Conservation (phyloP, 2,888 invertebrate genomes). For the Leptinotarsa peninsularis region DNA sequence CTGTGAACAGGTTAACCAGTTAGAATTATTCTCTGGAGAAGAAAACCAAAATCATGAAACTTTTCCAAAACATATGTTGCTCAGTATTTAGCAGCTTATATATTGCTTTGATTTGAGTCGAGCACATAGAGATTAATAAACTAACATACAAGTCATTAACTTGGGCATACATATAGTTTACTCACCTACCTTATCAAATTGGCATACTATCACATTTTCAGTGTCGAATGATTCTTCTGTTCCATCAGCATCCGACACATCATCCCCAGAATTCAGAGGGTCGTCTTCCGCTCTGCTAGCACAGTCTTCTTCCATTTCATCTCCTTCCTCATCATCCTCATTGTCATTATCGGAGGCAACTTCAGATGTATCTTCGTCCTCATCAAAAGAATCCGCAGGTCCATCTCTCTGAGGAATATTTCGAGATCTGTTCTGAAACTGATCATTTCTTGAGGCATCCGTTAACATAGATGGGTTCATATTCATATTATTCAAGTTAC, state of each 20-base stretch:
- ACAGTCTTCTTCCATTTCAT: conserved; percentile 72
- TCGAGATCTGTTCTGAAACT: conserved; percentile 26
- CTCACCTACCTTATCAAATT: conserved; percentile 85
- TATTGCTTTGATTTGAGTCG: too few species aligned
- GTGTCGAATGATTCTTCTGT: conserved; percentile 93
- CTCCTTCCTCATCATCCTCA: conserved; percentile 73
- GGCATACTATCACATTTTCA: conserved; percentile 99
- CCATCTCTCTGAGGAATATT: conserved; percentile 66
- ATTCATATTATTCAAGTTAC: conserved; percentile 32
- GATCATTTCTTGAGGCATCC: conserved; percentile 26
- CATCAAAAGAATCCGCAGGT: conserved; percentile 75
- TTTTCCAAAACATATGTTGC: background rate
- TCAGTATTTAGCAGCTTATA: background rate
- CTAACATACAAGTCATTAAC: background rate
- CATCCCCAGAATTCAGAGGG: conserved; percentile 95
- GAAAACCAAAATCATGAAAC: too few species aligned
- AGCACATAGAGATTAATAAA: too few species aligned
- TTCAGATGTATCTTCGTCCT: conserved; percentile 73
- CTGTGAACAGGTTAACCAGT: conserved; percentile 58
- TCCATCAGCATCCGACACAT: conserved; percentile 96
- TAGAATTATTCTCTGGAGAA: too few species aligned
- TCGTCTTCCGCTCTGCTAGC: conserved; percentile 73
- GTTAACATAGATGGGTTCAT: conserved; percentile 27
- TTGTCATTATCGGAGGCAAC: conserved; percentile 74
- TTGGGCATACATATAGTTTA: background rate